A percentile compares a stretch with the other conserved stretches of the same genome.
phyloP scores from a whole-genome alignment of 2,797 vertebrate genomes.

The Peromyscus melanophrys region DNA sequence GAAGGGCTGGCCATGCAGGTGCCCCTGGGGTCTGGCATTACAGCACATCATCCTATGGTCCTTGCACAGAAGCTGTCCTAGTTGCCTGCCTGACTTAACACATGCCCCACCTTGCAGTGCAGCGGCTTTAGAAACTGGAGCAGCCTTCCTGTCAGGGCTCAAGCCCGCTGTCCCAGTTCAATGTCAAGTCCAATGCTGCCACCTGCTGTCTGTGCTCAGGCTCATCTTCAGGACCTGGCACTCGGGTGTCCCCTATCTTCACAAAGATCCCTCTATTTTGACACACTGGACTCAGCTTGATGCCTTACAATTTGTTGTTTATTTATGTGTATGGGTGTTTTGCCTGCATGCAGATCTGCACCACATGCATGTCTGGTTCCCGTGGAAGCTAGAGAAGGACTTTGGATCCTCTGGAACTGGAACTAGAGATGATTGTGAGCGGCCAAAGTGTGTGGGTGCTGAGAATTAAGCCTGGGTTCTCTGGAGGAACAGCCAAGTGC shows the following conservation, averaged over 20 bases:
- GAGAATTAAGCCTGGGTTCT: background rate
- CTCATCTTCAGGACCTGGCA: background rate
- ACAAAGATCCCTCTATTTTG: background rate
- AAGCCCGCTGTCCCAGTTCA: background rate
- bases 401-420: background rate
- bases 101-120: rapidly evolving
- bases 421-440: background rate
- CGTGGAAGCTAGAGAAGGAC: background rate
- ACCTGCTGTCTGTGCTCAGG: background rate
- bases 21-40: background rate
- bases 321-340: background rate
- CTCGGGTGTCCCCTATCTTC: background rate
- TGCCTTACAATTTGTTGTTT: background rate
- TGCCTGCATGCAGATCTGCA: background rate
- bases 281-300: no score
- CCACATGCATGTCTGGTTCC: background rate
- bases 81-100: background rate
- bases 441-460: background rate
- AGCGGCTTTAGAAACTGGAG: background rate
- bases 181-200: background rate
- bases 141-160: background rate
- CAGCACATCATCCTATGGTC: background rate
- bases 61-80: no score
- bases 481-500: background rate
- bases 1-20: no score